Conservation (phyloP, 2,113 vertebrate species). For the Oceanites oceanicus region DNA sequence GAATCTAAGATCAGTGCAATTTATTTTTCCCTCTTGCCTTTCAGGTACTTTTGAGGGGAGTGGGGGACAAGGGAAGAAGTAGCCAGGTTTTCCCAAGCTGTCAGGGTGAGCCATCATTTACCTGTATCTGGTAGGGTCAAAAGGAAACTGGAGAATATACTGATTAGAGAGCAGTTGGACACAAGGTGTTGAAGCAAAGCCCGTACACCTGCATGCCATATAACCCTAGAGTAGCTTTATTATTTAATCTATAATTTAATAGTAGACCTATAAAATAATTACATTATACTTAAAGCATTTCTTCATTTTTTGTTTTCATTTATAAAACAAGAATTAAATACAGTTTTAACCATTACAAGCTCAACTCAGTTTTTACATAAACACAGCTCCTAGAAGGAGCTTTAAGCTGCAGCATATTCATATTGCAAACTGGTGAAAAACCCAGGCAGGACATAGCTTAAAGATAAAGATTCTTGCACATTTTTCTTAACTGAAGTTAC, state of each 20-base stretch:
- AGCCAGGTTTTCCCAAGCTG: neutral
- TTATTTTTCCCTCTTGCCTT: neutral
- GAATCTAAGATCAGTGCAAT: neutral
- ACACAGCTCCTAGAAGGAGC: constrained; percentile 59
- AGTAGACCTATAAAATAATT: constrained; percentile 82
- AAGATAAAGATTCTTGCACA: constrained; percentile 6
- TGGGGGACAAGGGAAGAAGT: neutral
- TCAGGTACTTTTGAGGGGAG: neutral
- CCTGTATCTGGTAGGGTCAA: neutral
- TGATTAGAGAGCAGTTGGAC: neutral
- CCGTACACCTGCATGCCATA: constrained; percentile 29
- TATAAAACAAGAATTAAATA: constrained; percentile 83
- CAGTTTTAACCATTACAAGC: constrained; percentile 74
- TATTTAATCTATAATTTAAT: constrained; percentile 84
- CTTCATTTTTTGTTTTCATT: constrained; percentile 74
- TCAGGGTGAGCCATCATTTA: neutral
- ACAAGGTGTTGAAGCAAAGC: constrained; percentile 34
- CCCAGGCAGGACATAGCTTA: constrained; percentile 23
- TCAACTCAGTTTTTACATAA: constrained; percentile 74
- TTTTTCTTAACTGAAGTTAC: constrained; percentile 18
- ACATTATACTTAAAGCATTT: constrained; percentile 81
- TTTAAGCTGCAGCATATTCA: constrained; percentile 69
- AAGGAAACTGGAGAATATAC: neutral
- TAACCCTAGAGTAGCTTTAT: constrained; percentile 79
- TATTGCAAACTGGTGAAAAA: constrained; percentile 54